Percentiles rank a stretch among this genome's conserved stretches.
Evolutionary conservation across 1,140 invertebrate species (phyloP).

Genomic region (Lethocerus indicus): DNA sequence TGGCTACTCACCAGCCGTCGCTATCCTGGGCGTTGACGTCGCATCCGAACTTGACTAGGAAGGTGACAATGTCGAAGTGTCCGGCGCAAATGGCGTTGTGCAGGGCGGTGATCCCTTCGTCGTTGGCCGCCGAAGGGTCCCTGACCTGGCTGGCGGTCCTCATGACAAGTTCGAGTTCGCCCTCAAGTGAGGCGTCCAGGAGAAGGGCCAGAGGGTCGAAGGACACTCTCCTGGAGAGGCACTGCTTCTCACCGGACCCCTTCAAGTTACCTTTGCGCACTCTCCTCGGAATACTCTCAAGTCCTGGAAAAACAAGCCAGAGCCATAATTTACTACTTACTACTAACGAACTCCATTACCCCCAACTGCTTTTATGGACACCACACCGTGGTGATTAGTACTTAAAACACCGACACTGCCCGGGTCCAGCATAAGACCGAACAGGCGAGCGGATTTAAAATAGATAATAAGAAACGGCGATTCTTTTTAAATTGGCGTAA

Average conservation of each 20-base stretch:
- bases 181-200: conserved; percentile 92
- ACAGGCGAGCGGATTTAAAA: no score
- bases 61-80: conserved; percentile 95
- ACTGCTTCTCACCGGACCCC: conserved; percentile 37
- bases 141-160: conserved; percentile 82
- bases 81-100: conserved; percentile 99
- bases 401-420: no score
- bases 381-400: no score
- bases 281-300: no score
- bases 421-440: no score
- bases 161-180: conserved; percentile 91
- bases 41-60: conserved; percentile 92
- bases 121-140: conserved; percentile 25
- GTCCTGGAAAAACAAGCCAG: no score
- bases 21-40: conserved; percentile 98
- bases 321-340: no score
- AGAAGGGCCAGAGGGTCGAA: conserved; percentile 94
- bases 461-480: no score
- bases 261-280: conserved; percentile 18
- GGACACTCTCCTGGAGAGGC: conserved; percentile 67
- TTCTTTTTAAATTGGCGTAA: no score
- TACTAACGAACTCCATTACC: no score
- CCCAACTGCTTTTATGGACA: no score
- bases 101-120: conserved; percentile 91
- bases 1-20: conserved; percentile 68